Percentiles rank a stretch among this genome's conserved stretches.
These are phyloP conservation scores for Cossypha heuglini DNA, from an alignment of 2,797 vertebrate species.

Conservation along the genomic window DNA sequence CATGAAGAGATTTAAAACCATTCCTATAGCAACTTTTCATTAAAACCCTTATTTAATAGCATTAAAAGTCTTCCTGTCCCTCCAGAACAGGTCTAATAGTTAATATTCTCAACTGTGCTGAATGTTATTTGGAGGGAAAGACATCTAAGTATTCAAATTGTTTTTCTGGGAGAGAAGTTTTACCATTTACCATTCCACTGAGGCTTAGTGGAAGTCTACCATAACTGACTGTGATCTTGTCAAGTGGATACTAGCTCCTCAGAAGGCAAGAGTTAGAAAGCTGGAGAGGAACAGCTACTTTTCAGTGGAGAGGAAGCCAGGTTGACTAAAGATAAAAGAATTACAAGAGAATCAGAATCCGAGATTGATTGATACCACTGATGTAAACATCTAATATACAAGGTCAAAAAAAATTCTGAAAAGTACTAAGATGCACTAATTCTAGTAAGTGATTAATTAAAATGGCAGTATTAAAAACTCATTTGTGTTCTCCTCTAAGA, in stretches of 20 bases:
- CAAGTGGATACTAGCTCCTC: neutral
- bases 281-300: neutral
- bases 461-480: neutral
- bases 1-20: neutral
- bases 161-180: neutral
- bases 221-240: neutral
- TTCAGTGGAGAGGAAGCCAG: neutral
- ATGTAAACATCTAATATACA: neutral
- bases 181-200: neutral
- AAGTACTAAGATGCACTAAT: neutral
- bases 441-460: neutral
- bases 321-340: neutral
- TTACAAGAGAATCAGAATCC: neutral
- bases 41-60: neutral
- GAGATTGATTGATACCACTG: neutral
- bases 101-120: neutral
- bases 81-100: neutral
- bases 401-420: neutral
- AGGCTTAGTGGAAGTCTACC: neutral
- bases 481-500: neutral
- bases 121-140: neutral
- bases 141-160: neutral
- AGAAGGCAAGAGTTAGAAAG: neutral
- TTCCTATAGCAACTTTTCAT: neutral
- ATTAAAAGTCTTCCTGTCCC: neutral